Conservation (phyloP, 2,797 vertebrate species). For the Hippopotamyrus pictus region DNA sequence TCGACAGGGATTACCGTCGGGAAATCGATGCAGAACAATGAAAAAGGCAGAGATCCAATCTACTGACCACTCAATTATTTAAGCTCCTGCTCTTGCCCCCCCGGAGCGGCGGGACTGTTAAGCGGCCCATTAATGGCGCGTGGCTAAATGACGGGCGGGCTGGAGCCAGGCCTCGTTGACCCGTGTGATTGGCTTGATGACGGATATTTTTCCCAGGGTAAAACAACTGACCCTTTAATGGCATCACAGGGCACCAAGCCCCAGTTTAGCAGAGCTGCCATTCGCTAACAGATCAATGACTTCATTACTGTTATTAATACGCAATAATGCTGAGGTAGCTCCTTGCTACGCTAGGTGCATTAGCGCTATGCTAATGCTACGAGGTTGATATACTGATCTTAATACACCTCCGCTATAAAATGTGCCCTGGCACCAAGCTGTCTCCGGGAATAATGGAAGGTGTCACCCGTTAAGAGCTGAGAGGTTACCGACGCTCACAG, state of each 20-base stretch:
- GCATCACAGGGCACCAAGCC: constrained; percentile 32
- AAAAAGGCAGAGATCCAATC: constrained; percentile 72
- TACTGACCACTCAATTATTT: constrained; percentile 73
- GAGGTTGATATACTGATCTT: background rate
- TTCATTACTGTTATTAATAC: constrained; percentile 53
- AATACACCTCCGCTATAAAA: background rate
- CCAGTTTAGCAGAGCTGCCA: constrained; percentile 41
- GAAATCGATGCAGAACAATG: constrained; percentile 71
- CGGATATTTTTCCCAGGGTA: constrained; percentile 37
- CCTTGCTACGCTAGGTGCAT: background rate
- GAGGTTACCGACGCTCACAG: background rate
- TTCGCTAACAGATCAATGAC: constrained; percentile 31
- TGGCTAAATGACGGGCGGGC: constrained; percentile 36
- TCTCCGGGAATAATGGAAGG: background rate
- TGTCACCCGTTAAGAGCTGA: background rate
- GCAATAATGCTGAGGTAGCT: constrained; percentile 3
- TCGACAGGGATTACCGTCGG: constrained; percentile 65
- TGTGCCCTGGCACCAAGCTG: background rate
- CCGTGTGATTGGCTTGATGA: constrained; percentile 43
- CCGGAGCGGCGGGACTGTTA: constrained; percentile 44
- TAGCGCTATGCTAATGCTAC: background rate
- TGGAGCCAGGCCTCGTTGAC: constrained; percentile 35
- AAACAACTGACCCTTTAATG: constrained; percentile 43
- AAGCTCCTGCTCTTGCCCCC: constrained; percentile 54
- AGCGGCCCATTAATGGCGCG: constrained; percentile 41